Base-by-base conservation (phyloP, 2,113 vertebrate genomes). In the Prionailurus bengalensis region DNA sequence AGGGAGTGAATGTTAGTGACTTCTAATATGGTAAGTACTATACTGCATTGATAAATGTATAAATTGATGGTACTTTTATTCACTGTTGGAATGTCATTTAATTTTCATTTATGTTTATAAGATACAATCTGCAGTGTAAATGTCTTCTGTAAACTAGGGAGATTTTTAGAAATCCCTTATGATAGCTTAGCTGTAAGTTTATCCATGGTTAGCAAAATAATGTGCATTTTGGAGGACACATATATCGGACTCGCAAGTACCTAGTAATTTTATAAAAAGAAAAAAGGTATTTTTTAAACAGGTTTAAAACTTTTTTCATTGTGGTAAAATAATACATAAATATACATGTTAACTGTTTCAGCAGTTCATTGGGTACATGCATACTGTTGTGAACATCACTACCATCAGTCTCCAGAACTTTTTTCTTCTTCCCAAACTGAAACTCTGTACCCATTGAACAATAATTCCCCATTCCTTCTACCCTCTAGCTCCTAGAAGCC, bases 61-160 rank as follows among this genome's bases (percentile, higher is more conserved):
- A 88, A 93, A 84, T 33, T 65, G 53, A 82, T 45, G 9, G 16
- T 45, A 73, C 21, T 82, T 89, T 86, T 73, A 63, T 42, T 68
- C n/a, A 61, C 21, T 89, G 5, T 65, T 95, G 58, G 45, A 88
- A 33, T 94, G 11, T 89, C 66, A n/a, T 84, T 95, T 96, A 55
- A 68, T 95, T 93, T 93, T 92, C 29, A 81, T 17, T 89, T 91
- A 74, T 31, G 48, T 91, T 98, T 91, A 29, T 90, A 95, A 85
- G 73, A 95, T 63, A 76, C 10, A 84, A 55, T 33, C 61, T 92
- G 81, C 3, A n/a, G 5, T 87, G 14, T 84, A 73, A 48, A 45
- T 81, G 61, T 79, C 63, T 58, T 63, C 14, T 83, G 1, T 73
- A 96, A 87, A 76, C 23, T 73, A 86, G 63, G 84, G 29, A 39